Conservation (phyloP, 1,140 invertebrate genomes). For the Trachymyrmex septentrionalis region DNA sequence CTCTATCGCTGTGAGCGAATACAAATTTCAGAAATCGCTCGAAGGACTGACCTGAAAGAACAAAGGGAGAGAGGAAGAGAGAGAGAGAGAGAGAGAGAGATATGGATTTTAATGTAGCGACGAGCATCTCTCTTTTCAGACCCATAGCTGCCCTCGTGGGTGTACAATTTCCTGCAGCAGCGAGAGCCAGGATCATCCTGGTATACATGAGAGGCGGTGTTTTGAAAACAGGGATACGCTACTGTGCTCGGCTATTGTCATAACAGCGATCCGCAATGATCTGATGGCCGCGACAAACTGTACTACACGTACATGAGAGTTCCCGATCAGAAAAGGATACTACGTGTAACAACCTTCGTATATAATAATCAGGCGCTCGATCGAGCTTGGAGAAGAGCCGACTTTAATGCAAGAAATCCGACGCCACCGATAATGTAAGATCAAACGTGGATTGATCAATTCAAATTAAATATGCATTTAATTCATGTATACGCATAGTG, state of each 20-base stretch:
- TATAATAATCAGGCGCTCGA: conserved; percentile 41
- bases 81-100: neutral
- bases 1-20: conserved; percentile 35
- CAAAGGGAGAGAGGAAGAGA: conserved; percentile 8
- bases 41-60: neutral
- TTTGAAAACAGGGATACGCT: conserved; percentile 69
- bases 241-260: conserved; percentile 66
- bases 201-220: conserved; percentile 49
- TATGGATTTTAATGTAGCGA: conserved; percentile 53
- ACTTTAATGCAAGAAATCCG: conserved; percentile 12
- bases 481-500: neutral
- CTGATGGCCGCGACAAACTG: conserved; percentile 49
- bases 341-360: neutral
- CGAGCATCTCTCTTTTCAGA: conserved; percentile 43
- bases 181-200: conserved; percentile 46
- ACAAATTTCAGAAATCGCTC: conserved; percentile 44
- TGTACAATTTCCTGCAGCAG: conserved; percentile 55
- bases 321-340: conserved; percentile 19
- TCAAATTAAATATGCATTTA: neutral
- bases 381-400: conserved; percentile 14
- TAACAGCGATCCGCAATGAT: conserved; percentile 68
- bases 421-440: conserved; percentile 26
- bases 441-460: neutral
- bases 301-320: conserved; percentile 34
- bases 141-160: neutral